Conservation (phyloP, 37 sponge, comb jelly and placozoan genomes). For the Chondrilla cf. caribensis region DNA sequence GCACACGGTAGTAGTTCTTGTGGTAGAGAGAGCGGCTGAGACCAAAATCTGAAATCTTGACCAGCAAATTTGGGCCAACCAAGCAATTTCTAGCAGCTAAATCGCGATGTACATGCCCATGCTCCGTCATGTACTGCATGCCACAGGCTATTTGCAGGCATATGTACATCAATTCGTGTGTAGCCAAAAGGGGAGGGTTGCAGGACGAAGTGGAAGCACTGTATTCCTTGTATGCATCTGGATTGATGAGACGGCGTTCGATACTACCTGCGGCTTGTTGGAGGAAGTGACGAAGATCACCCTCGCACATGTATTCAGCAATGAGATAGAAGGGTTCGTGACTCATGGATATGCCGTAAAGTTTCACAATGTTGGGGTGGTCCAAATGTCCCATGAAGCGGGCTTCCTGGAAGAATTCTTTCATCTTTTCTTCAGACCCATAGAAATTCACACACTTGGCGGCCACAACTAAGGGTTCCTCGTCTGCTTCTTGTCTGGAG, state of each 20-base stretch:
- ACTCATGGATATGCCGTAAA: constrained; percentile 46
- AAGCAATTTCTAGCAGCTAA: constrained; percentile 57
- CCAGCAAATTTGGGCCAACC: constrained; percentile 43
- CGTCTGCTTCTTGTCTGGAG: constrained; percentile 11
- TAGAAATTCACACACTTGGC: constrained; percentile 44
- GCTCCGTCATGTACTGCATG: constrained; percentile 47
- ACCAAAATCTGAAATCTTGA: constrained; percentile 71
- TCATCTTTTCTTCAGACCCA: constrained; percentile 2
- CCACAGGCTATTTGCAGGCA: constrained; percentile 40
- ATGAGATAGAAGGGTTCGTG: constrained; percentile 57
- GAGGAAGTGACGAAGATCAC: constrained; percentile 50
- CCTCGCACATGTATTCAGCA: constrained; percentile 60
- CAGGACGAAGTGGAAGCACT: neutral
- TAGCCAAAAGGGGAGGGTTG: constrained; percentile 20
- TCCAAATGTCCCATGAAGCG: constrained; percentile 46
- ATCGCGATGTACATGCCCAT: constrained; percentile 51
- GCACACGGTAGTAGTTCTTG: constrained; percentile 39
- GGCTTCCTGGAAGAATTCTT: constrained; percentile 62
- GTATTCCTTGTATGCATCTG: neutral
- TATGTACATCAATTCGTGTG: constrained; percentile 31
- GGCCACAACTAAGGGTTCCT: constrained; percentile 25
- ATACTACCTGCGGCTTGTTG: constrained; percentile 30
- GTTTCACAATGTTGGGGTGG: constrained; percentile 40
- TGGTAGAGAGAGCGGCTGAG: constrained; percentile 39
- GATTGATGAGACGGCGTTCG: constrained; percentile 9